Percentiles rank a stretch among this genome's conserved stretches.
phyloP scores from a whole-genome alignment of 2,113 vertebrate species.

The Hippocampus abdominalis region DNA sequence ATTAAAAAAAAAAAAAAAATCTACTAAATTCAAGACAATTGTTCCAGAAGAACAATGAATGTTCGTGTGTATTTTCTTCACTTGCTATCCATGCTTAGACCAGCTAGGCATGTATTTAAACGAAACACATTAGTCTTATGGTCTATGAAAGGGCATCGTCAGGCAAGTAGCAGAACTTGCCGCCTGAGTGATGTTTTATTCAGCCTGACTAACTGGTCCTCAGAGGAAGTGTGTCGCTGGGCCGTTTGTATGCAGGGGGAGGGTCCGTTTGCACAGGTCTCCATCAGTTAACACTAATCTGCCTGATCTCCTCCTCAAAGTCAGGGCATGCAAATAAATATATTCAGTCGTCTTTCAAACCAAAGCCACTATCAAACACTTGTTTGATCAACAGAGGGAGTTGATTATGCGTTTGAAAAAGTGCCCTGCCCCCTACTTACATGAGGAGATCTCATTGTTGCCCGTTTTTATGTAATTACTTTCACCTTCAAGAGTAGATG shows the following conservation, averaged over 20 bases:
- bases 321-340: slow-evolving; percentile 68
- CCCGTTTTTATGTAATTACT: slow-evolving; percentile 67
- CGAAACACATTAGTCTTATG: not conserved
- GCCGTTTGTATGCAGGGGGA: slow-evolving; percentile 49
- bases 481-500: slow-evolving; percentile 59
- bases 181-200: slow-evolving; percentile 31
- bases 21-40: not conserved
- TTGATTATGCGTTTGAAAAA: slow-evolving; percentile 58
- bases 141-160: not conserved
- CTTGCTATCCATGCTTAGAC: not conserved
- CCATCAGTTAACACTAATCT: slow-evolving; percentile 67
- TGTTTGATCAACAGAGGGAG: slow-evolving; percentile 66
- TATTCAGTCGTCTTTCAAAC: slow-evolving; percentile 61
- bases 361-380: slow-evolving; percentile 65
- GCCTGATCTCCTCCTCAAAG: slow-evolving; percentile 71
- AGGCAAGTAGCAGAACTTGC: slow-evolving; percentile 29
- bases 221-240: slow-evolving; percentile 44
- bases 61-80: not conserved
- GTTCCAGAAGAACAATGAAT: not conserved
- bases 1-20: no score
- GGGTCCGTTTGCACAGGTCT: slow-evolving; percentile 67
- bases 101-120: not conserved
- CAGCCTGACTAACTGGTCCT: slow-evolving; percentile 36
- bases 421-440: slow-evolving; percentile 29
- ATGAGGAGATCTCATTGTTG: slow-evolving; percentile 54